Evolutionary conservation across 2,113 vertebrate species (phyloP), one percentile per base, ranked within the genome.

Genomic region (Argyrosomus japonicus): DNA sequence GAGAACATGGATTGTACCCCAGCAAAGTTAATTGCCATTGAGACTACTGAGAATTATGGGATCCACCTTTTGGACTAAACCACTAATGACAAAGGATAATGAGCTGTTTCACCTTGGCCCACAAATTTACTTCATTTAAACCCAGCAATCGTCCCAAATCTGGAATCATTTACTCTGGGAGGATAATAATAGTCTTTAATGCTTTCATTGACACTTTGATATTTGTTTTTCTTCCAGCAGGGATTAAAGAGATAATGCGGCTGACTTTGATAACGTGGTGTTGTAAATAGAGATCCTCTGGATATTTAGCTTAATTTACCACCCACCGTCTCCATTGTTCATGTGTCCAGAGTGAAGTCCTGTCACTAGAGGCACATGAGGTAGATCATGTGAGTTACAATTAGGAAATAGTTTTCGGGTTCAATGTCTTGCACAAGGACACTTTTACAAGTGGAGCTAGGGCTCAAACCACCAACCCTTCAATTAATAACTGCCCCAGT

Each of bases 21-120:
- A 13, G 45, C 58, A 70, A 87, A 68, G 86, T 88, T 87, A 91
- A 92, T 91, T 89, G 72, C 79, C 71, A 67, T 74, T 40, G 77
- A 86, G 81, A 77, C 86, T 79, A 36, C 43, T 60, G 77, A 91
- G 86, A 82, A 81, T 86, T 40, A 81, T 77, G 77, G 82, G 78
- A 80, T 89, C 82, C 72, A 58, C 65, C 77, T 83, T 81, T 84
- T 72, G 29, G 75, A 88, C 82, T 76, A 68, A 84, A 87, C 77
- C 75, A 74, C 68, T 81, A 87, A 89, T 88, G 85, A 85, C 19
- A 14, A 80, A 88, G 64, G 79, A 87, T 91, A 91, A 93, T 92
- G 84, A 92, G 89, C 79, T 87, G 82, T 88, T 93, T 93, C 90
- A 93, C 93, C 90, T 94, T 93, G 93, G 89, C 89, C 90, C 90